Evolutionary conservation across 2,113 vertebrate genomes (phyloP).

Genomic region (Onychostoma macrolepis): DNA sequence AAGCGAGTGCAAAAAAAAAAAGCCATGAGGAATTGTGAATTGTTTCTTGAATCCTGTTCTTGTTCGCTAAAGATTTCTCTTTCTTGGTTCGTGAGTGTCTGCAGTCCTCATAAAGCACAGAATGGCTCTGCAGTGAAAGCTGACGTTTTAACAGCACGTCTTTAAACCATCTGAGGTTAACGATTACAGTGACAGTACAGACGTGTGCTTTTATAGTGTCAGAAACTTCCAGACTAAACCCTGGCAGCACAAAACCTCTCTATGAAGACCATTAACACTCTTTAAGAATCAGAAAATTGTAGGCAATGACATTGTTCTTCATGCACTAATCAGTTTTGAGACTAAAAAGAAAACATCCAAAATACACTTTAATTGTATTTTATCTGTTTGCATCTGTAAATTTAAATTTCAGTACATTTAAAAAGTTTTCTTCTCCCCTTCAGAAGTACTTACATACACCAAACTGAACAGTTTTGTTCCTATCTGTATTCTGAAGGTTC

Average conservation of each 20-base stretch:
- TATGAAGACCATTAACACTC: background rate
- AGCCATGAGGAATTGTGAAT: background rate
- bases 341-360: background rate
- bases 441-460: too few species aligned
- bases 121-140: background rate
- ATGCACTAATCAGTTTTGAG: background rate
- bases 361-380: background rate
- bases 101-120: constrained; percentile 11
- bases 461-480: too few species aligned
- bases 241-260: background rate
- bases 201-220: constrained; percentile 27
- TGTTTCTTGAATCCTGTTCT: background rate
- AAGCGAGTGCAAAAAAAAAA: background rate
- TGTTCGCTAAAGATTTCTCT: constrained; percentile 11
- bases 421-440: too few species aligned
- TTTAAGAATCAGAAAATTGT: background rate
- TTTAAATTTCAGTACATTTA: too few species aligned
- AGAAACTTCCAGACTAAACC: background rate
- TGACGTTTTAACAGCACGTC: background rate
- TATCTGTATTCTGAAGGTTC: too few species aligned
- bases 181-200: constrained; percentile 3
- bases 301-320: background rate
- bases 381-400: too few species aligned
- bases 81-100: background rate
- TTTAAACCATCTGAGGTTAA: constrained; percentile 38